phyloP scores from a whole-genome alignment of 92 coral and sea anemone species.

The Ricordea florida region DNA sequence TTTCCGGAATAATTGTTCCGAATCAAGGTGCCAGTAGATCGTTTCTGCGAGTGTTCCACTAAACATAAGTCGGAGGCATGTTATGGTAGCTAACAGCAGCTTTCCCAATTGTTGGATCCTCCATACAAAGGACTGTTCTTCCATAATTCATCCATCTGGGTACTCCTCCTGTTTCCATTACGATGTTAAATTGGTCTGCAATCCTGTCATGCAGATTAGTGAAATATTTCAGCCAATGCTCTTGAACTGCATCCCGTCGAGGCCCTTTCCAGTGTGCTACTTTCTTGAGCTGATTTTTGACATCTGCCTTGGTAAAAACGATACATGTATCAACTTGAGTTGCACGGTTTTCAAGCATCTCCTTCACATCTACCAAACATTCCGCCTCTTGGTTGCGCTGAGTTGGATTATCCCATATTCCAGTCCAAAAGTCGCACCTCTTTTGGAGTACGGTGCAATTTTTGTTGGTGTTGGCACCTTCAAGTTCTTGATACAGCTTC shows the following conservation, averaged over 20 bases:
- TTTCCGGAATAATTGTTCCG: constrained; percentile 11
- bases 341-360: background rate
- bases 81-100: constrained; percentile 16
- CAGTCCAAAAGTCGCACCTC: constrained; percentile 14
- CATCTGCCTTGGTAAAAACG: background rate
- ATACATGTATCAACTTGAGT: background rate
- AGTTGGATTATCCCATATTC: constrained; percentile 18
- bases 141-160: constrained; percentile 40
- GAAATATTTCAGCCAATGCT: constrained; percentile 36
- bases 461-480: no score
- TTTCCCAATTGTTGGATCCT: constrained; percentile 23
- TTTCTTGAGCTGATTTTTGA: constrained; percentile 41
- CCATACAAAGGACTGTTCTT: constrained; percentile 23
- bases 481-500: constrained; percentile 10
- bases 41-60: constrained; percentile 25
- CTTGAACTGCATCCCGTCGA: constrained; percentile 47
- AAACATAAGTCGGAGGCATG: constrained; percentile 57
- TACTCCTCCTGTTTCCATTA: background rate
- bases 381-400: constrained; percentile 18
- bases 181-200: constrained; percentile 9
- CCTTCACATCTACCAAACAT: constrained; percentile 18
- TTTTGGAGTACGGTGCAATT: no score
- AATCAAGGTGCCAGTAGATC: constrained; percentile 35
- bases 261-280: constrained; percentile 41
- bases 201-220: background rate